Evolutionary conservation across 2,888 invertebrate species (phyloP).

Genomic region (Ochropleura plecta): DNA sequence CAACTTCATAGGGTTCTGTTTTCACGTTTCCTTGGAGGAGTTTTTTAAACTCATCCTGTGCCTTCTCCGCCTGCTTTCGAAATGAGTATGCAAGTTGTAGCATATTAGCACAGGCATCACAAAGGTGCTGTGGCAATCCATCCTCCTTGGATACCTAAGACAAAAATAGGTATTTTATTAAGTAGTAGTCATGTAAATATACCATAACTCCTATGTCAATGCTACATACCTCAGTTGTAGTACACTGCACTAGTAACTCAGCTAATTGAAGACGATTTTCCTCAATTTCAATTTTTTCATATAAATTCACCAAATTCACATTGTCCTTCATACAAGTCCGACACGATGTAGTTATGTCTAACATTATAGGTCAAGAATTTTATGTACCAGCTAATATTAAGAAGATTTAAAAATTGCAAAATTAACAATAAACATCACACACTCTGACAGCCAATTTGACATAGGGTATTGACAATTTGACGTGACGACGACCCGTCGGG

Average conservation of each 20-base stretch:
- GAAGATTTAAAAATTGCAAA: conserved; percentile 13
- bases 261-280: conserved; percentile 76
- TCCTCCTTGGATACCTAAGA: conserved; percentile 86
- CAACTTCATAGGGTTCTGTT: conserved; percentile 64
- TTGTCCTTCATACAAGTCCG: conserved; percentile 86
- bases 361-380: conserved; percentile 65
- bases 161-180: conserved; percentile 20
- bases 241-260: conserved; percentile 79
- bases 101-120: conserved; percentile 88
- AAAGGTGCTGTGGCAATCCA: conserved; percentile 91
- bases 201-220: not conserved
- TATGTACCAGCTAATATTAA: not conserved
- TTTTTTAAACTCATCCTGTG: conserved; percentile 78
- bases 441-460: conserved; percentile 35
- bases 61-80: conserved; percentile 77
- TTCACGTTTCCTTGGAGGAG: conserved; percentile 72
- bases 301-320: conserved; percentile 77
- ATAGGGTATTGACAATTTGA: conserved; percentile 17
- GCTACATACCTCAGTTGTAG: conserved; percentile 76
- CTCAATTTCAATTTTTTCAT: conserved; percentile 76
- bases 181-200: not conserved
- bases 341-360: conserved; percentile 78
- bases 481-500: not conserved
- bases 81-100: conserved; percentile 87
- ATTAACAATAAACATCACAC: conserved; percentile 47